Evolutionary conservation across 2,797 vertebrate species (phyloP).

Genomic region (Limnodromus scolopaceus): DNA sequence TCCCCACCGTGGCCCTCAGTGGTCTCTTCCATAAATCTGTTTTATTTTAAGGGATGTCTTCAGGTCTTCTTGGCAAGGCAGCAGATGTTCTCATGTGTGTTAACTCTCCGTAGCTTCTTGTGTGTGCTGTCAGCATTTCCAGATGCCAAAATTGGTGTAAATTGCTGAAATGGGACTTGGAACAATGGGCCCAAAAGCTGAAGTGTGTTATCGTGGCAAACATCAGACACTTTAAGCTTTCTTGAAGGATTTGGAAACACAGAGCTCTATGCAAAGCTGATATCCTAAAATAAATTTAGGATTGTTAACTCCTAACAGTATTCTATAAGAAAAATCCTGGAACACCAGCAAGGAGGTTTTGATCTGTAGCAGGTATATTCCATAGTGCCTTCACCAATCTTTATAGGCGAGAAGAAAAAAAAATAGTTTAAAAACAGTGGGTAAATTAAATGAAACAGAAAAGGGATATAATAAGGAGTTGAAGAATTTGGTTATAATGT

Average conservation of each 20-base stretch:
- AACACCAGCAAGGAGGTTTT: not conserved
- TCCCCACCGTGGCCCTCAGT: rapidly evolving
- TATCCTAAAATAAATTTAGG: not conserved
- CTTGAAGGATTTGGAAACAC: not conserved
- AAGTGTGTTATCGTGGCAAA: not conserved
- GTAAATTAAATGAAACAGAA: not conserved
- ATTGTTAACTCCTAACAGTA: not conserved
- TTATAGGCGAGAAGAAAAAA: not conserved
- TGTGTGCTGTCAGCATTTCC: not conserved
- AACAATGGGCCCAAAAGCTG: not conserved
- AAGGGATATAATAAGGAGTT: rapidly evolving
- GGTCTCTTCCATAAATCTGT: not conserved
- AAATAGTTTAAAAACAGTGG: not conserved
- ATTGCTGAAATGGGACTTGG: not conserved
- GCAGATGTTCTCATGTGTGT: not conserved
- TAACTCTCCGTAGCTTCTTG: rapidly evolving
- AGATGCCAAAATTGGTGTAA: not conserved
- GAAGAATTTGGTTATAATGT: not conserved
- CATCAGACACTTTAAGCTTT: not conserved
- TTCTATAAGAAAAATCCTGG: not conserved
- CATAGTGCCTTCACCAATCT: not conserved
- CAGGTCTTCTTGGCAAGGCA: not conserved
- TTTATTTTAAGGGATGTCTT: not conserved
- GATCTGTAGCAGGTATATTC: not conserved
- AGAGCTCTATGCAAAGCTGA: not conserved